These are phyloP conservation scores for Halcyon senegalensis DNA, from an alignment of 2,113 vertebrate genomes.

Conservation along the genomic window DNA sequence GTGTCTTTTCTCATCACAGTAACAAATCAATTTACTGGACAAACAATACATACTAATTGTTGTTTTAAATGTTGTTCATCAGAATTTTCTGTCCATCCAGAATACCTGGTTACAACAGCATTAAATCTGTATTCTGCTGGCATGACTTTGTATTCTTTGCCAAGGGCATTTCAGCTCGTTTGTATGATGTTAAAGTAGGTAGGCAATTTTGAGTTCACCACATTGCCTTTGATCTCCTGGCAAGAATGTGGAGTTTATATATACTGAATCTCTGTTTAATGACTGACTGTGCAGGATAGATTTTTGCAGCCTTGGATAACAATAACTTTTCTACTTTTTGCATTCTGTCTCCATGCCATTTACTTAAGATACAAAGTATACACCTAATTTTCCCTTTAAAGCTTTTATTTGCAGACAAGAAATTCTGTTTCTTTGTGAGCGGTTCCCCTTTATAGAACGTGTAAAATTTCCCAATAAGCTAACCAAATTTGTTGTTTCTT, in stretches of 20 bases:
- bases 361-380: slow-evolving; percentile 7
- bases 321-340: slow-evolving; percentile 12
- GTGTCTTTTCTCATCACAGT: not conserved
- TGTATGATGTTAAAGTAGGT: slow-evolving; percentile 58
- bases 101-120: not conserved
- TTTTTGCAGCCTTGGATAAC: slow-evolving; percentile 36
- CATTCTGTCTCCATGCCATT: not conserved
- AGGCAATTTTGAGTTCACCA: slow-evolving; percentile 50
- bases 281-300: slow-evolving; percentile 11
- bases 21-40: not conserved
- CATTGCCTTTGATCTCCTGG: slow-evolving; percentile 46
- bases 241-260: slow-evolving; percentile 21
- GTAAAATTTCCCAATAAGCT: not conserved
- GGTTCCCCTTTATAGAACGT: not conserved
- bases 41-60: not conserved
- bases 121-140: slow-evolving; percentile 44
- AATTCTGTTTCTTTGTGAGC: not conserved
- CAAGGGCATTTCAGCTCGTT: slow-evolving; percentile 61
- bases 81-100: not conserved
- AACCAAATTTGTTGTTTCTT: not conserved
- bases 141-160: slow-evolving; percentile 46
- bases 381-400: slow-evolving; percentile 31
- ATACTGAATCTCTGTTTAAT: slow-evolving; percentile 20
- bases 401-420: not conserved
- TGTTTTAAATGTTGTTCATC: not conserved